Conservation (phyloP, 2,797 vertebrate species). For the Sandelia bainsii region DNA sequence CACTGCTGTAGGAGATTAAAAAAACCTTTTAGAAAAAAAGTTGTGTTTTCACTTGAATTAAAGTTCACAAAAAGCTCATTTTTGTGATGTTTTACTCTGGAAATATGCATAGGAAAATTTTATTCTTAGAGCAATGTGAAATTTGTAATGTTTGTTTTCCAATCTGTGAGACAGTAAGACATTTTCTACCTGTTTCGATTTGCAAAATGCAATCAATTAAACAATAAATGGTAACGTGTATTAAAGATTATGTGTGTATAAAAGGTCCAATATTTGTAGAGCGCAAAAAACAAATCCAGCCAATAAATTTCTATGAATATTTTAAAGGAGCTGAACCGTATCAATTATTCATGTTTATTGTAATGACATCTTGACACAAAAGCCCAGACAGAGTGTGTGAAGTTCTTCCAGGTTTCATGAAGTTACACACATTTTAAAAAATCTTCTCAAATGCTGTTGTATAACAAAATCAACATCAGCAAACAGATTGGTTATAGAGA, state of each 20-base stretch:
- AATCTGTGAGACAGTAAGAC: conserved; percentile 19
- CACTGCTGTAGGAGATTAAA: conserved; percentile 1
- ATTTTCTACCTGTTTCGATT: conserved; percentile 12
- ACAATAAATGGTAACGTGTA: conserved; percentile 64
- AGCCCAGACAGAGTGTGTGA: conserved; percentile 9
- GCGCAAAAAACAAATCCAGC: conserved; percentile 54
- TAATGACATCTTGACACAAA: conserved; percentile 58
- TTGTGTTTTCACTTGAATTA: not conserved
- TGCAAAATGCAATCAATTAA: conserved; percentile 61
- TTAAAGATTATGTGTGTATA: conserved; percentile 66
- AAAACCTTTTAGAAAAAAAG: not conserved
- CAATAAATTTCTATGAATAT: conserved; percentile 65
- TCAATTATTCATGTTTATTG: conserved; percentile 70
- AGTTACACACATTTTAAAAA: conserved; percentile 1
- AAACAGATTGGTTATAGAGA: not conserved
- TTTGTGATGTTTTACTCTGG: conserved; percentile 1
- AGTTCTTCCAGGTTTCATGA: conserved; percentile 10
- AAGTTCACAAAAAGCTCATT: conserved; percentile 3
- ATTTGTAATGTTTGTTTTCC: not conserved
- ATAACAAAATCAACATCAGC: not conserved
- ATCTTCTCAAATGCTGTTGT: not conserved
- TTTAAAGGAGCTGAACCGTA: conserved; percentile 56
- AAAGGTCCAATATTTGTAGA: conserved; percentile 52
- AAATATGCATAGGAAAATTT: not conserved
- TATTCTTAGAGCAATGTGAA: not conserved